phyloP scores from a whole-genome alignment of 2,888 invertebrate genomes.

The Drosophila setosimentum region DNA sequence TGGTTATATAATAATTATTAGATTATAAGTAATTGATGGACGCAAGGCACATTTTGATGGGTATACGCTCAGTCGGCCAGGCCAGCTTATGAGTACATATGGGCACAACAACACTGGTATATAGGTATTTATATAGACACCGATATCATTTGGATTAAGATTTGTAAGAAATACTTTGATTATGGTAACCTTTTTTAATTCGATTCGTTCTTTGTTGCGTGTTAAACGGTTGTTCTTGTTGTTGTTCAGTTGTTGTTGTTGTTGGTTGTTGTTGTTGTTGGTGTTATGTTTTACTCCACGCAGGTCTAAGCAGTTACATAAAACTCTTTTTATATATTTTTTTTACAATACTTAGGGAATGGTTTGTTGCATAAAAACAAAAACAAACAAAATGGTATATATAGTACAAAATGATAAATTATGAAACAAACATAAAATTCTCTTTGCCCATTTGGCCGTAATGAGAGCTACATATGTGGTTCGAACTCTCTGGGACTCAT shows the following conservation, averaged over 20 bases:
- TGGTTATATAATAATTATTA: slow-evolving; percentile 31
- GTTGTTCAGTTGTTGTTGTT: slow-evolving; percentile 63
- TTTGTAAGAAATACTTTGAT: slow-evolving; percentile 56
- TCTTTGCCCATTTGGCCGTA: slow-evolving; percentile 27
- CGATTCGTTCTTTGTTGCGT: slow-evolving; percentile 68
- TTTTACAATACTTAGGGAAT: slow-evolving; percentile 35
- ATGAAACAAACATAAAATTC: slow-evolving; percentile 7
- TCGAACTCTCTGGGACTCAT: slow-evolving; percentile 69
- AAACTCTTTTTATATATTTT: slow-evolving; percentile 21
- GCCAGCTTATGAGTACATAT: slow-evolving; percentile 56
- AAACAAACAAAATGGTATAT: slow-evolving; percentile 10
- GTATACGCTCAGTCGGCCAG: slow-evolving; percentile 49
- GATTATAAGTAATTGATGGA: slow-evolving; percentile 53
- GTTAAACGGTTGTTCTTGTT: slow-evolving; percentile 72
- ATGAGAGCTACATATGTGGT: slow-evolving; percentile 31
- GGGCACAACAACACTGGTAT: slow-evolving; percentile 61
- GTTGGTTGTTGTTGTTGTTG: slow-evolving; percentile 57
- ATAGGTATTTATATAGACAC: slow-evolving; percentile 67
- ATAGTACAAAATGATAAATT: slow-evolving; percentile 32
- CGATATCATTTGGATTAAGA: slow-evolving; percentile 66
- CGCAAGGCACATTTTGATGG: slow-evolving; percentile 69
- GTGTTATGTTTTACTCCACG: slow-evolving; percentile 73
- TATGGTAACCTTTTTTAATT: slow-evolving; percentile 61
- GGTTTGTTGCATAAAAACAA: slow-evolving; percentile 31
- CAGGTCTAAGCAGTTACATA: slow-evolving; percentile 45